phyloP scores from a whole-genome alignment of 2,113 vertebrate species.

The Forbesichthys agassizii region DNA sequence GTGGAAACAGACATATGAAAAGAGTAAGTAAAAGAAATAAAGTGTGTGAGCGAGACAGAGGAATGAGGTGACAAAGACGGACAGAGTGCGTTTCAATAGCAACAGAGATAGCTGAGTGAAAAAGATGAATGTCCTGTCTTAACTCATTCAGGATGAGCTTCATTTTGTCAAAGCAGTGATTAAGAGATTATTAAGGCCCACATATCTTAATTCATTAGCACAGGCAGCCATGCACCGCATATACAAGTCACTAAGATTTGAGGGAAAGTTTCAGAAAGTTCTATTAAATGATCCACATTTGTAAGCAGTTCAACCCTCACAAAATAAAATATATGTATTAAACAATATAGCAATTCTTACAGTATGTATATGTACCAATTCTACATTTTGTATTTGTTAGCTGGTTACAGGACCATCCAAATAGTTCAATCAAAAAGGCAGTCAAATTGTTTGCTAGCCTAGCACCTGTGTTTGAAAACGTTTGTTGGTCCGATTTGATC shows the following conservation, averaged over 20 bases:
- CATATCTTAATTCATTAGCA: background rate
- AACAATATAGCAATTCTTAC: too few relatives aligned
- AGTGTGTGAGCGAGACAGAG: background rate
- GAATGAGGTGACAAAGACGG: background rate
- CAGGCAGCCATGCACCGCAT: background rate
- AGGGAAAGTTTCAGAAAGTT: background rate
- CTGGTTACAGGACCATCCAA: too few relatives aligned
- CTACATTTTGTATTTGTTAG: too few relatives aligned
- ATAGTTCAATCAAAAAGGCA: too few relatives aligned
- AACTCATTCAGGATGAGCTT: background rate
- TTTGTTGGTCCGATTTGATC: too few relatives aligned
- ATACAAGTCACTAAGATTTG: background rate
- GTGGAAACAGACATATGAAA: constrained; percentile 4
- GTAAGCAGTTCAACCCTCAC: too few relatives aligned
- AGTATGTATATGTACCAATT: too few relatives aligned
- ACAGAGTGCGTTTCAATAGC: too few relatives aligned
- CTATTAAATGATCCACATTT: too few relatives aligned
- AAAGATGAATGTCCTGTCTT: background rate
- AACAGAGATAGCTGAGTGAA: constrained; percentile 1
- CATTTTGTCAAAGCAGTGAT: background rate
- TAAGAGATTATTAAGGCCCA: background rate
- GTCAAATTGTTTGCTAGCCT: too few relatives aligned
- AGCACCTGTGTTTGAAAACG: too few relatives aligned
- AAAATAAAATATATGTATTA: too few relatives aligned
- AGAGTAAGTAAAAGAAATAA: background rate